phyloP scores from a whole-genome alignment of 2,113 vertebrate genomes.

The Tylochromis polylepis region DNA sequence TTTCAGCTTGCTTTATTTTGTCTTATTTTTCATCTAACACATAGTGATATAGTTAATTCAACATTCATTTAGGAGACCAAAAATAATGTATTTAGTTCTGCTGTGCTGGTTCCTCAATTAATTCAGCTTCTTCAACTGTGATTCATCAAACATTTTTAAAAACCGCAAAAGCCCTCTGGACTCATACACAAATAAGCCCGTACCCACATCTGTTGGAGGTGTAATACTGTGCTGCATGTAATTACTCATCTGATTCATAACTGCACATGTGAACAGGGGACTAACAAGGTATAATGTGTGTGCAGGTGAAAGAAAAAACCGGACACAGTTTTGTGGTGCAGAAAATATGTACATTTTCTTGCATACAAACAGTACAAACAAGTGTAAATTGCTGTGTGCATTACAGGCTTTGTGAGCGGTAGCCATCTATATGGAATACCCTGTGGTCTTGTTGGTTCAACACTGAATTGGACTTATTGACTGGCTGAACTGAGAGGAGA shows the following conservation, averaged over 20 bases:
- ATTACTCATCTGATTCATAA: conserved; percentile 2
- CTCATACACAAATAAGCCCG: not conserved
- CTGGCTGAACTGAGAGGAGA: not conserved
- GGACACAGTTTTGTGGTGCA: not conserved
- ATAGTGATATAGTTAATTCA: not conserved
- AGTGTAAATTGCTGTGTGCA: not conserved
- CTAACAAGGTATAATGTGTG: not conserved
- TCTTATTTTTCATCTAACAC: not conserved
- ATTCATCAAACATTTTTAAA: not conserved
- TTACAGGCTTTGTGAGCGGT: not conserved
- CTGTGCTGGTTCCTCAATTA: not conserved
- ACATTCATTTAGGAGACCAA: not conserved
- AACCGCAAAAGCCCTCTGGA: not conserved
- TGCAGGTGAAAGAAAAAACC: not conserved
- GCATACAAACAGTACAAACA: not conserved
- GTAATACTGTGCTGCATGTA: not conserved
- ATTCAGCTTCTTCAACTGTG: not conserved
- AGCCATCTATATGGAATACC: not conserved
- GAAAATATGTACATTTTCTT: not conserved
- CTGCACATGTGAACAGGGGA: not conserved
- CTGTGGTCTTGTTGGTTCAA: not conserved
- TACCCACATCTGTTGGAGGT: not conserved
- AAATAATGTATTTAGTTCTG: not conserved
- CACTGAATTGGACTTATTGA: not conserved
- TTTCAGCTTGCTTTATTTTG: not conserved